Base-by-base conservation (phyloP, 2,888 invertebrate species). In the Drosophila infuscata region DNA sequence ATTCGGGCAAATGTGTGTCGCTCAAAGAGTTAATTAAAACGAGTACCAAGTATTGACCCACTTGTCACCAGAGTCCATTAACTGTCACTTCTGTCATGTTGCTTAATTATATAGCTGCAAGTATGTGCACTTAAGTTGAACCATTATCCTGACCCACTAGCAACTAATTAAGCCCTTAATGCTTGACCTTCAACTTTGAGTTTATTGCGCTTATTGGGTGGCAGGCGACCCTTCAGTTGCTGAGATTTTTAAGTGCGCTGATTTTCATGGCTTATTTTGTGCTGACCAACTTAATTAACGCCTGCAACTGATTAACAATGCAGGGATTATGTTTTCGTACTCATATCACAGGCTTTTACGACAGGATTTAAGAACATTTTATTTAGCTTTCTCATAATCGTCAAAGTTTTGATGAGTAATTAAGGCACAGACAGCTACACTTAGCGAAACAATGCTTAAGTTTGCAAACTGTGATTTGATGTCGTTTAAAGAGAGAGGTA, bases 221-320 rank as follows among this genome's bases (percentile, higher is more conserved):
- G 2, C 48, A 35, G 12, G 35, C 48, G 20, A 32, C 5, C 25
- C 25, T 48, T 9, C n/a, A 35, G 15, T 46, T 25, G 46, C 25
- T 46, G 29, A 17, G 29, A 0, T 17, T 9, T 32, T 43, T 29
- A 48, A 8, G 33, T 29, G 35, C 65, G 36, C 29, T 43, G 17
- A 46, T 20, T 46, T 51, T 64, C 11, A 20, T 43, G 53, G 56
- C 51, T 65, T 41, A 48, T 33, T 60, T 49, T 51, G 30, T 49
- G 59, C 33, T 46, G 49, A 41, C 51, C 67, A 38, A 53, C 43
- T 48, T 67, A 67, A 70, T 70, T 67, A 70, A 70, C 53, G 67
- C 33, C 33, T 70, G 67, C 67, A 70, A 20, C 46, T 29, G 46
- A 66, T 53, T 52, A 66, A 53, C 69, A 69, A 67, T 59, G 58